Conservation (phyloP, 2,888 invertebrate genomes). For the Drosophila eohydei region DNA sequence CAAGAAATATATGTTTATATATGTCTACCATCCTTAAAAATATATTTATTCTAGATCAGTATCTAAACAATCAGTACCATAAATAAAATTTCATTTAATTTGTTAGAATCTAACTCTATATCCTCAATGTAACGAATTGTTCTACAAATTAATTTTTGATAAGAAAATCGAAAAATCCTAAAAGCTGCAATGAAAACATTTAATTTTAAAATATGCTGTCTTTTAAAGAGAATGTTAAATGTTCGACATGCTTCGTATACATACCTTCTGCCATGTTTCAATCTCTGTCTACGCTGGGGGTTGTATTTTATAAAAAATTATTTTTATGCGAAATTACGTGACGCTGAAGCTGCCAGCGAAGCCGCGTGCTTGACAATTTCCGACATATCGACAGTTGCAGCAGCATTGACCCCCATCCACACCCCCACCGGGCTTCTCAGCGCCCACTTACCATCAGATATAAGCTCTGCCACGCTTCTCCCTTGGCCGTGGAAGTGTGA, state of each 20-base stretch:
- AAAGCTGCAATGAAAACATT: background rate
- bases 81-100: no score
- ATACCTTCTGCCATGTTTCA: background rate
- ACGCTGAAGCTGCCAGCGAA: constrained; percentile 28
- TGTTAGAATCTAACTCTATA: no score
- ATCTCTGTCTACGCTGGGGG: background rate
- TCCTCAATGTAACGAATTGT: no score
- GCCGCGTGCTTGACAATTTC: constrained; percentile 70
- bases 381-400: constrained; percentile 71
- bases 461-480: background rate
- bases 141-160: no score
- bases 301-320: constrained; percentile 28
- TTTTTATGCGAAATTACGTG: constrained; percentile 67
- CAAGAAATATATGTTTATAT: no score
- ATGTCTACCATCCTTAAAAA: no score
- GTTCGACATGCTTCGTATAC: no score
- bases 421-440: background rate
- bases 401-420: constrained; percentile 7
- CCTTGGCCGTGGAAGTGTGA: constrained; percentile 44
- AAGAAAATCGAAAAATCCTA: no score
- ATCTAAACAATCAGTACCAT: no score
- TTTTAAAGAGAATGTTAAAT: background rate
- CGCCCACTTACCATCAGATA: background rate
- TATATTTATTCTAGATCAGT: no score
- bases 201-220: background rate